These are phyloP conservation scores for Hybos culiciformis DNA, from an alignment of 2,888 invertebrate genomes.

Conservation along the genomic window DNA sequence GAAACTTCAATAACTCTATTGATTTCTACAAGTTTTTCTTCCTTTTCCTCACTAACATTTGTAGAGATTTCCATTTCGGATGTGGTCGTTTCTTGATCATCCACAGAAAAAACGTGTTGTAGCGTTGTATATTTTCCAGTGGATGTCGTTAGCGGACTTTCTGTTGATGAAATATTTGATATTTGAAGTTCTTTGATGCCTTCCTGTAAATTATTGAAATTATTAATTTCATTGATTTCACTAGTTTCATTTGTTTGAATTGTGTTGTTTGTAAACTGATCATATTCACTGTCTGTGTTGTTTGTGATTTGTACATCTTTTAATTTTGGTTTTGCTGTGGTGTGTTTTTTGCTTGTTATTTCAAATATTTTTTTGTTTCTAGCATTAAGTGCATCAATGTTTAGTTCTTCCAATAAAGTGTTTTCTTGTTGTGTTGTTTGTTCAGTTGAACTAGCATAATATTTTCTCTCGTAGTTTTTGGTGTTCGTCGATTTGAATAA, in stretches of 20 bases:
- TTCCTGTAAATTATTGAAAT: constrained; percentile 30
- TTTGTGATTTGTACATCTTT: constrained; percentile 11
- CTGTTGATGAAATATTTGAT: constrained; percentile 19
- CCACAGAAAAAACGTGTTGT: constrained; percentile 8
- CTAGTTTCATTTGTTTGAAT: constrained; percentile 8
- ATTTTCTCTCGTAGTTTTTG: constrained; percentile 32
- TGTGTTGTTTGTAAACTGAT: constrained; percentile 7
- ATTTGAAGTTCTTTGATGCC: constrained; percentile 21
- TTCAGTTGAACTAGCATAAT: constrained; percentile 23
- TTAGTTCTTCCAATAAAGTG: constrained; percentile 33
- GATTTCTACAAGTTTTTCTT: constrained; percentile 47
- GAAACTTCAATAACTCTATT: constrained; percentile 56
- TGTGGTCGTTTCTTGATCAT: constrained; percentile 19
- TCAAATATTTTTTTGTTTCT: constrained; percentile 41
- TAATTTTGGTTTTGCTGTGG: constrained; percentile 27
- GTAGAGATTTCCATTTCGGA: background rate
- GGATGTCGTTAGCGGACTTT: constrained; percentile 11
- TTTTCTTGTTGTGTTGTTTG: constrained; percentile 21
- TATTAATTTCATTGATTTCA: constrained; percentile 29
- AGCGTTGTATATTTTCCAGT: constrained; percentile 16
- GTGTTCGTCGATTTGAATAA: constrained; percentile 29
- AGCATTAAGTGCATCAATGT: constrained; percentile 39
- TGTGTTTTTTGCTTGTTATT: constrained; percentile 35
- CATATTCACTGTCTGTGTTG: constrained; percentile 16
- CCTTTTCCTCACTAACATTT: constrained; percentile 24